These are phyloP conservation scores for Drosophila rellima DNA, from an alignment of 2,888 invertebrate genomes.

Conservation along the genomic window DNA sequence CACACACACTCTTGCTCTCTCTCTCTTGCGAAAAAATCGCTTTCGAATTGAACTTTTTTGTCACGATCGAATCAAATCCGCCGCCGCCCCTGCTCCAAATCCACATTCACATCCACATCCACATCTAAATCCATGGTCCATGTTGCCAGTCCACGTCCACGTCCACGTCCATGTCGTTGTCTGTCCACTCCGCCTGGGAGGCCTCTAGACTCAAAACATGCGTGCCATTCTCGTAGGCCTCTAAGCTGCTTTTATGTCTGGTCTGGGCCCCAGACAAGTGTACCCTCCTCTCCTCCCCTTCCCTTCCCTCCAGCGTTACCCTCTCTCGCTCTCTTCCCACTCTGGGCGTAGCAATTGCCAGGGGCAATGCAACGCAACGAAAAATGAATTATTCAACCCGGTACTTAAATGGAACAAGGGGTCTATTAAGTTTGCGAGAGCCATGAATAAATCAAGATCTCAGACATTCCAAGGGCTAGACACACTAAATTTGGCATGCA, in stretches of 20 bases:
- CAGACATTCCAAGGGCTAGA: no score
- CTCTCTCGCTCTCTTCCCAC: slow-evolving; percentile 25
- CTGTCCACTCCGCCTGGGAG: slow-evolving; percentile 50
- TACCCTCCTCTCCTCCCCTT: no score
- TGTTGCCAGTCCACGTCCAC: slow-evolving; percentile 35
- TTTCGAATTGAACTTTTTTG: slow-evolving; percentile 81
- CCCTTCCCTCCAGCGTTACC: slow-evolving; percentile 11
- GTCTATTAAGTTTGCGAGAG: slow-evolving; percentile 43
- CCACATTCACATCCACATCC: background rate
- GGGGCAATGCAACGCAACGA: slow-evolving; percentile 77
- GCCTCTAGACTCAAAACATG: slow-evolving; percentile 45
- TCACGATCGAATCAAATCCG: slow-evolving; percentile 56
- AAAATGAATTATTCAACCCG: slow-evolving; percentile 81
- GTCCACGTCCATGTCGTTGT: slow-evolving; percentile 32
- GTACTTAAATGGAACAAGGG: slow-evolving; percentile 15
- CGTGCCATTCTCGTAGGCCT: slow-evolving; percentile 66
- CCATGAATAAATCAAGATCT: background rate
- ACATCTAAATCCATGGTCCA: slow-evolving; percentile 14
- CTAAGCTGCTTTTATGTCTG: slow-evolving; percentile 40
- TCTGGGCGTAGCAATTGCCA: slow-evolving; percentile 57
- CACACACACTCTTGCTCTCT: slow-evolving; percentile 9
- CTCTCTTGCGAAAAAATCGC: slow-evolving; percentile 51
- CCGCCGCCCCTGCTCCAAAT: slow-evolving; percentile 29
- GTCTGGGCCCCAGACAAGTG: slow-evolving; percentile 30
- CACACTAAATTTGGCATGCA: no score